phyloP scores from a whole-genome alignment of 1,140 invertebrate species.

The Pemphigus obesinymphae region DNA sequence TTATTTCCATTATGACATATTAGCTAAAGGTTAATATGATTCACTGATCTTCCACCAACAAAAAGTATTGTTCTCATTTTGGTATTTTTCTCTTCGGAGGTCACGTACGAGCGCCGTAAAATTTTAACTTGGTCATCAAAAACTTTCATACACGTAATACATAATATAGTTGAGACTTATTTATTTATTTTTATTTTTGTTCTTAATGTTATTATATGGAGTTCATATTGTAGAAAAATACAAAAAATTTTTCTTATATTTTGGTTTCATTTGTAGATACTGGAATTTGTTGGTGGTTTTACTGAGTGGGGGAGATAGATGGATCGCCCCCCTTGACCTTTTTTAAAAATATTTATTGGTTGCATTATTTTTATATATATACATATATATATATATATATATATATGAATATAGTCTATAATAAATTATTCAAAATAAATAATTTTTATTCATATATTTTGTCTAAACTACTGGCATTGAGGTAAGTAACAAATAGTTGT shows the following conservation, averaged over 20 bases:
- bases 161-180: background rate
- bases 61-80: background rate
- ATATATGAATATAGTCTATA: too few relatives aligned
- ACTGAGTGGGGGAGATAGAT: too few relatives aligned
- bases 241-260: background rate
- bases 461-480: too few relatives aligned
- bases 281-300: background rate
- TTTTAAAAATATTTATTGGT: background rate
- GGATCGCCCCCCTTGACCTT: too few relatives aligned
- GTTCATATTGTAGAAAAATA: background rate
- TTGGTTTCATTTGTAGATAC: background rate
- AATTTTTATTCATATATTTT: too few relatives aligned
- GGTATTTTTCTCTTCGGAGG: background rate
- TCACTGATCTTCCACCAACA: background rate
- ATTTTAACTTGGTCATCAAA: background rate
- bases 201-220: background rate
- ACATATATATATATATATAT: too few relatives aligned
- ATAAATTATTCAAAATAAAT: too few relatives aligned
- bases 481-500: too few relatives aligned
- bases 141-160: background rate
- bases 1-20: background rate
- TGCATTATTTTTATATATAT: too few relatives aligned
- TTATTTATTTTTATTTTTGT: background rate
- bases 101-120: background rate
- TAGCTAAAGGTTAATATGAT: conserved; percentile 12